Conservation (phyloP, 2,797 vertebrate genomes). For the Botia kubotai region DNA sequence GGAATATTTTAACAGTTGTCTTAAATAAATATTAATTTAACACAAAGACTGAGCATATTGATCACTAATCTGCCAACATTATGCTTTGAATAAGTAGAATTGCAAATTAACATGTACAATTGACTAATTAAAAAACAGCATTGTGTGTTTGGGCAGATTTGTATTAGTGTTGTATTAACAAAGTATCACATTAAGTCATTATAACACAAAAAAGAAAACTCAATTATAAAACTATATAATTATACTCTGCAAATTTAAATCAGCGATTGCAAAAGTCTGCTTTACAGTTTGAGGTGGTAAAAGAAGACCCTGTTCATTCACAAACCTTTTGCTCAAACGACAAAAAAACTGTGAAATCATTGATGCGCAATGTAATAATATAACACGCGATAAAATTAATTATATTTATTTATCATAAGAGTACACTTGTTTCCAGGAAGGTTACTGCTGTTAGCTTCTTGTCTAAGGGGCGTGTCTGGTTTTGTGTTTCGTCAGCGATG, state of each 20-base stretch:
- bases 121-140: too few species aligned
- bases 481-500: slow-evolving; percentile 8
- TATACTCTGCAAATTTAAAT: too few species aligned
- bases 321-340: too few species aligned
- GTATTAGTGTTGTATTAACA: too few species aligned
- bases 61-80: neutral
- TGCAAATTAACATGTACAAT: too few species aligned
- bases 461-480: neutral
- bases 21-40: neutral
- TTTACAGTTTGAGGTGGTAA: too few species aligned
- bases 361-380: too few species aligned
- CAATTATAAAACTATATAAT: too few species aligned
- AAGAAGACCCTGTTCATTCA: too few species aligned
- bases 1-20: neutral
- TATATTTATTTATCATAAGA: neutral
- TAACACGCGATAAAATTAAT: neutral
- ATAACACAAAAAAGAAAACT: neutral
- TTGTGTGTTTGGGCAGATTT: too few species aligned
- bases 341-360: too few species aligned
- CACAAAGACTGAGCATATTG: neutral
- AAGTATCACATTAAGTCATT: neutral
- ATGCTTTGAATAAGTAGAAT: neutral
- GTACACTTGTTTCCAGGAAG: neutral
- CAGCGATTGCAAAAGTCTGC: too few species aligned
- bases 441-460: neutral